phyloP scores from a whole-genome alignment of 2,888 invertebrate species.

The Philonicus albiceps region DNA sequence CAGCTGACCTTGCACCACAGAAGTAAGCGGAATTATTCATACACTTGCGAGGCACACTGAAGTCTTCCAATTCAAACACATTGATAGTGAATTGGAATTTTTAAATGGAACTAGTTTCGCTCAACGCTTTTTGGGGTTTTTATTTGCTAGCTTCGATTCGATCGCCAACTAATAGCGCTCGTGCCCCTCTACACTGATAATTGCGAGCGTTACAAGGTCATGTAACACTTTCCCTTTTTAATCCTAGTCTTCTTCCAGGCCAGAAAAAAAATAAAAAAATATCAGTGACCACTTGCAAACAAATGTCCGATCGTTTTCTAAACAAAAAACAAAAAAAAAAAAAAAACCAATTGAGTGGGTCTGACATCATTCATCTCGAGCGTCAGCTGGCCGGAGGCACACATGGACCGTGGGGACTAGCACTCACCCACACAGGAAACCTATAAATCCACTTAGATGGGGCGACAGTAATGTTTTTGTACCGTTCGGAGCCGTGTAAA shows the following conservation, averaged over 20 bases:
- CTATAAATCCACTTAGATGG: neutral
- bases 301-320: neutral
- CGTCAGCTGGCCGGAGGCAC: neutral
- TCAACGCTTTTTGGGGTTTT: neutral
- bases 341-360: neutral
- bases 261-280: neutral
- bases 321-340: neutral
- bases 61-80: neutral
- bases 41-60: neutral
- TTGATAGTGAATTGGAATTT: neutral
- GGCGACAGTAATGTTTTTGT: neutral
- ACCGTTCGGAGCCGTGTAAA: neutral
- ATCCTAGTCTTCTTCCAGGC: neutral
- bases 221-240: conserved; percentile 35
- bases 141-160: neutral
- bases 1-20: neutral
- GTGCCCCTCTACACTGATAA: neutral
- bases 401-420: neutral
- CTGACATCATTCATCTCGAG: neutral
- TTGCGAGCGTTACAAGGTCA: conserved; percentile 21
- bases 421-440: neutral
- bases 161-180: neutral
- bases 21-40: neutral
- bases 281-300: neutral
- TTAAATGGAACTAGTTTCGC: neutral